phyloP scores from a whole-genome alignment of 2,797 vertebrate species.

The Phylloscopus collybita region DNA sequence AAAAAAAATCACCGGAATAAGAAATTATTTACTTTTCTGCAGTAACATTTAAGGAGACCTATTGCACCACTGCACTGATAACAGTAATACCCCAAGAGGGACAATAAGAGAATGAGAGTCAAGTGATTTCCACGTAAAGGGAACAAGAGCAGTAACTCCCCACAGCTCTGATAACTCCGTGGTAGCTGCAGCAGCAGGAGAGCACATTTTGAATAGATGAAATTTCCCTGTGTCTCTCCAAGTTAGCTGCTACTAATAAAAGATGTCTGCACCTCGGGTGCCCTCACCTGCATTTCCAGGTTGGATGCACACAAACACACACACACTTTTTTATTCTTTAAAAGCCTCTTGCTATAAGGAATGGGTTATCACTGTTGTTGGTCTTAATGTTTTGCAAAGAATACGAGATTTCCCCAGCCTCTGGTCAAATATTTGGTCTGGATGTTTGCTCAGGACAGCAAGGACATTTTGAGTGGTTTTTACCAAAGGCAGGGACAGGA shows the following conservation, averaged over 20 bases:
- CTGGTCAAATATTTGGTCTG: neutral
- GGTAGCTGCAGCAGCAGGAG: neutral
- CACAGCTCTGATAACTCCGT: neutral
- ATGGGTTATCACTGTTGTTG: neutral
- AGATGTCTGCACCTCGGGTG: neutral
- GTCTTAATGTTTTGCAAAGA: neutral
- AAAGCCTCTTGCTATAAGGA: neutral
- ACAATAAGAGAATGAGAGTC: neutral
- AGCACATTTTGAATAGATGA: neutral
- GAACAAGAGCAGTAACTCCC: neutral
- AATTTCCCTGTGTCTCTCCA: neutral
- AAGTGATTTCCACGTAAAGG: neutral
- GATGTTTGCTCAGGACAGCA: neutral
- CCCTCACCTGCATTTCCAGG: neutral
- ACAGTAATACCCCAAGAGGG: neutral
- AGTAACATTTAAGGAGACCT: neutral
- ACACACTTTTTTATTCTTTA: neutral
- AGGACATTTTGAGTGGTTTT: neutral
- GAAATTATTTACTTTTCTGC: neutral
- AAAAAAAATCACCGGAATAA: neutral
- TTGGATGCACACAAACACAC: neutral
- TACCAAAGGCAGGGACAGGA: neutral
- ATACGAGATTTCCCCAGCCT: fast-evolving
- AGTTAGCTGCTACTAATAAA: neutral
- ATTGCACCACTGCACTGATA: neutral